These are phyloP conservation scores for Eumeta japonica DNA, from an alignment of 1,140 invertebrate genomes.

Conservation along the genomic window DNA sequence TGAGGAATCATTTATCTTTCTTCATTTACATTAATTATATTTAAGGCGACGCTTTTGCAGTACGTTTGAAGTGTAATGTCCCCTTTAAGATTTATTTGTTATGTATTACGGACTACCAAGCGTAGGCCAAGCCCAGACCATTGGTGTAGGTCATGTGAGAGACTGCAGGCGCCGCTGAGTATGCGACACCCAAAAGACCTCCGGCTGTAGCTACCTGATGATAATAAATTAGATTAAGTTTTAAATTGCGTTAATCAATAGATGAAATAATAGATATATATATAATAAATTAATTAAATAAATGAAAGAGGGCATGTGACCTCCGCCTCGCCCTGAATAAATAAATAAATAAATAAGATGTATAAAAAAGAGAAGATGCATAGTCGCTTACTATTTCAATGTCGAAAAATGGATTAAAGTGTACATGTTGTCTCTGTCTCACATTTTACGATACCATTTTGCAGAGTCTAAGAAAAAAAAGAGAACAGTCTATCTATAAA, in stretches of 20 bases:
- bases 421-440: no score
- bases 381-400: no score
- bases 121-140: slow-evolving; percentile 60
- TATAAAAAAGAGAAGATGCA: no score
- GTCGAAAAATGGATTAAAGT: no score
- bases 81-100: not conserved
- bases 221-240: slow-evolving; percentile 6
- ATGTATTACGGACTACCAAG: slow-evolving; percentile 39
- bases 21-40: slow-evolving; percentile 7
- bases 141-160: slow-evolving; percentile 67
- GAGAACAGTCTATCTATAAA: no score
- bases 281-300: no score
- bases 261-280: not conserved
- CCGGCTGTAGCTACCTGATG: slow-evolving; percentile 42
- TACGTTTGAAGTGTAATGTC: no score
- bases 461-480: no score
- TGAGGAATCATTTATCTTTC: slow-evolving; percentile 36
- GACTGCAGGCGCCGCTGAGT: slow-evolving; percentile 67
- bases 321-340: no score
- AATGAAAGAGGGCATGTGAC: no score
- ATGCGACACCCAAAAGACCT: slow-evolving; percentile 57
- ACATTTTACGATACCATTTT: no score
- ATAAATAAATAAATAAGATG: no score
- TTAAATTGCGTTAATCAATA: not conserved
- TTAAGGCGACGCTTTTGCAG: slow-evolving; percentile 1